Evolutionary conservation across 2,113 vertebrate species (phyloP).

Genomic region (Malaclemys terrapin): DNA sequence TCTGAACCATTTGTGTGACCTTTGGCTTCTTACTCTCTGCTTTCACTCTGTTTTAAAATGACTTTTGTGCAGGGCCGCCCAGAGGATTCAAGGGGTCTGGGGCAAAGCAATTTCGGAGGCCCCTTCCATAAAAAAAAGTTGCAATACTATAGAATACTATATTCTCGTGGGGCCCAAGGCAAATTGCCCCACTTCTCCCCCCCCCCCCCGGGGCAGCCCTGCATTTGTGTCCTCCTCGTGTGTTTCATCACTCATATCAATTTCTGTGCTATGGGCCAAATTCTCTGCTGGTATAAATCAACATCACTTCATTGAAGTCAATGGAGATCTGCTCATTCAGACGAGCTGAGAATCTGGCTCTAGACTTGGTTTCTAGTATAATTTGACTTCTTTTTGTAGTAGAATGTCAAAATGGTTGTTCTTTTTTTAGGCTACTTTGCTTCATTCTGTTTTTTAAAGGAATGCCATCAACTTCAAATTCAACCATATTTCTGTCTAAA

Average conservation of each 20-base stretch:
- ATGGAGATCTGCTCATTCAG: accelerated
- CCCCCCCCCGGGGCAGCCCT: too few species aligned
- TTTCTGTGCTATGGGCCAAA: accelerated
- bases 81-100: too few species aligned
- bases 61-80: not conserved
- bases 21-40: accelerated
- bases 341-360: accelerated
- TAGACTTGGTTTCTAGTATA: not conserved
- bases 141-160: too few species aligned
- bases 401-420: not conserved
- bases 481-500: accelerated
- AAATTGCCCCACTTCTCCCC: too few species aligned
- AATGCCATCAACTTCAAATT: not conserved
- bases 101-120: too few species aligned
- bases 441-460: not conserved
- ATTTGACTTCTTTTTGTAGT: not conserved
- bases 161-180: too few species aligned
- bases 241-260: not conserved
- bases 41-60: accelerated
- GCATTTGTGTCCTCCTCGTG: not conserved
- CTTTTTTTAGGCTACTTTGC: not conserved
- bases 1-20: accelerated
- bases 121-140: too few species aligned
- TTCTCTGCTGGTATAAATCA: not conserved
- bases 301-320: accelerated